phyloP scores from a whole-genome alignment of 2,113 vertebrate genomes.

The Madoqua kirkii region DNA sequence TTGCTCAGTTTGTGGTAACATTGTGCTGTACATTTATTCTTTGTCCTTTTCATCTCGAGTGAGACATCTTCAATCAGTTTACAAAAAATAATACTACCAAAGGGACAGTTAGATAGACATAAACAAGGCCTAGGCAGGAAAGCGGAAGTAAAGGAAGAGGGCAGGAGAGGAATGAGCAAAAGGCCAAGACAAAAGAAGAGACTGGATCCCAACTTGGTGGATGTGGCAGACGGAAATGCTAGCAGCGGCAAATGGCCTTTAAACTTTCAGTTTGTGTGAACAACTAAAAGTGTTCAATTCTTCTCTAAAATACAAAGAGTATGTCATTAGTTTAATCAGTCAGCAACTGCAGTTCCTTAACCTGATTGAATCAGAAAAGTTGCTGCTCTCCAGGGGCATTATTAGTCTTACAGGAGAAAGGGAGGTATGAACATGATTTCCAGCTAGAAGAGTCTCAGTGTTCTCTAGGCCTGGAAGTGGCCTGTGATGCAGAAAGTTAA shows the following conservation, averaged over 20 bases:
- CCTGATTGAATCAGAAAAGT: background rate
- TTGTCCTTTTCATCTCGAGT: background rate
- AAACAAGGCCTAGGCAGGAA: background rate
- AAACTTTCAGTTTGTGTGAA: background rate
- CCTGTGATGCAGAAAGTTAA: background rate
- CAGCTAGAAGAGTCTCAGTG: background rate
- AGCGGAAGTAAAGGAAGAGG: no score
- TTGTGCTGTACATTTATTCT: background rate
- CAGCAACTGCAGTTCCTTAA: background rate
- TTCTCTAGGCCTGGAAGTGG: background rate
- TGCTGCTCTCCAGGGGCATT: background rate
- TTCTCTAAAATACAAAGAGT: background rate
- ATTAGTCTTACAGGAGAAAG: background rate
- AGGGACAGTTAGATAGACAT: background rate
- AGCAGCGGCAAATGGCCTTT: background rate
- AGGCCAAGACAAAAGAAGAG: no score
- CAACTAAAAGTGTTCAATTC: background rate
- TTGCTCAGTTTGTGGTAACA: background rate
- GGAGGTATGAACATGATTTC: background rate
- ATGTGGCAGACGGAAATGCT: accelerated
- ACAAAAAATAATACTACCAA: background rate
- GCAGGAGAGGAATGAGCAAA: background rate
- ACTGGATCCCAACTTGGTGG: background rate
- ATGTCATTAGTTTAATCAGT: background rate
- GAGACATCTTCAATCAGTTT: background rate